Evolutionary conservation across 2,797 vertebrate genomes (phyloP).

Genomic region (Enteromius treurensis): DNA sequence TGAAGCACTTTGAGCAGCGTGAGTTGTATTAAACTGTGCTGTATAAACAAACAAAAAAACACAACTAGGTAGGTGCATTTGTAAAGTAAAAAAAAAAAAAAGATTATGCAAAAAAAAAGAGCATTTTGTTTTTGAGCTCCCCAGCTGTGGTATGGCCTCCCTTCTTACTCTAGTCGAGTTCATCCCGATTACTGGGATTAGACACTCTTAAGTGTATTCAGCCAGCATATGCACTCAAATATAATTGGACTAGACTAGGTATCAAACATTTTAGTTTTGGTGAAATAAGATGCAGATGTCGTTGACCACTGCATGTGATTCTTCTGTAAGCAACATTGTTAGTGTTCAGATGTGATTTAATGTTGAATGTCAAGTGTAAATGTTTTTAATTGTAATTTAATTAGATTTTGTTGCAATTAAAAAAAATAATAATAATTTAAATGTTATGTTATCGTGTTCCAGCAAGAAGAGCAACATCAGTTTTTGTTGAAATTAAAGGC

Average conservation of each 20-base stretch:
- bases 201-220: constrained; percentile 7
- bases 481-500: not conserved
- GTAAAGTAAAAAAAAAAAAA: not conserved
- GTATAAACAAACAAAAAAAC: not conserved
- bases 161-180: not conserved
- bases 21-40: not conserved
- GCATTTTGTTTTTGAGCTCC: not conserved
- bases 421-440: not conserved
- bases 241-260: not conserved
- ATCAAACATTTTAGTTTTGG: not conserved
- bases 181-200: not conserved
- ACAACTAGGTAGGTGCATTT: not conserved
- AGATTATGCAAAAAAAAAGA: not conserved
- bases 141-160: constrained; percentile 2
- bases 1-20: not conserved
- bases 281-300: not conserved
- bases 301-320: not conserved
- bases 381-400: not conserved
- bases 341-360: not conserved
- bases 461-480: not conserved
- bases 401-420: not conserved
- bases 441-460: not conserved
- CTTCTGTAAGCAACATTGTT: not conserved
- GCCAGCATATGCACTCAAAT: not conserved
- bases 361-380: not conserved